Base-by-base conservation (phyloP, 2,113 vertebrate genomes). In the Microcebus griseorufus region DNA sequence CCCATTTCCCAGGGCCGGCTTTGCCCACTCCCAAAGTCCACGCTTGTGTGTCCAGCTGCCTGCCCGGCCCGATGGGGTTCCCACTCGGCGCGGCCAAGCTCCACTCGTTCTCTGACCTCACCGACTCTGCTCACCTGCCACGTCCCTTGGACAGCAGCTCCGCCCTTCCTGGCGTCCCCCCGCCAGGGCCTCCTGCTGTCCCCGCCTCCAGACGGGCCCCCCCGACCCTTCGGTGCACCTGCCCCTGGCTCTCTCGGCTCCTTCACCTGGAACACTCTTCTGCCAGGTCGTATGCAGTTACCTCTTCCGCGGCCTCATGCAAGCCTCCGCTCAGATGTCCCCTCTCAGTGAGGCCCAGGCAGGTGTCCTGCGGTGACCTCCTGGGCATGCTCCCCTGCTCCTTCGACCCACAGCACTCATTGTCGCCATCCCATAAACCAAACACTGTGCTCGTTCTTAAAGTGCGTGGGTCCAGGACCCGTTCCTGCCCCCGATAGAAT, bases 231-330 rank as follows among this genome's bases (percentile, higher is more conserved):
- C 9, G 5, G 32, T 1, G 7, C 27, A 37, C 42, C 25, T 23
- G 32, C 55, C 6, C 0, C 25, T 3, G 34, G 3, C 17, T 5
- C 29, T 32, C 5, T 23, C 32, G 3, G 1, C 17, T 37, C 29
- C 84, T 32, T 34, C 9, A 3, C 51, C 84, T 5, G 13, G 51
- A 29, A 11, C 20, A 13, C n/a, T 2, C 64, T 10, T 32, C n/a
- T 2, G 34, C 39, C 25, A 1, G 11, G 9, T 3, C 1, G n/a
- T 13, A 8, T 13, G 9, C 1, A 0, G 23, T 20, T 6, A 9
- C 10, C 9, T 27, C 23, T 32, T 42, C 64, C 42, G 17, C 53
- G 14, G 27, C 78, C 45, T 1, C 8, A 18, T 64, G 45, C 18
- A 11, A 22, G 7, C 17, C 9, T 34, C 23, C 5, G 12, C 20